Percentiles rank a stretch among this genome's conserved stretches.
These are phyloP conservation scores for Asarcornis scutulata DNA, from an alignment of 2,113 vertebrate species.

Conservation along the genomic window DNA sequence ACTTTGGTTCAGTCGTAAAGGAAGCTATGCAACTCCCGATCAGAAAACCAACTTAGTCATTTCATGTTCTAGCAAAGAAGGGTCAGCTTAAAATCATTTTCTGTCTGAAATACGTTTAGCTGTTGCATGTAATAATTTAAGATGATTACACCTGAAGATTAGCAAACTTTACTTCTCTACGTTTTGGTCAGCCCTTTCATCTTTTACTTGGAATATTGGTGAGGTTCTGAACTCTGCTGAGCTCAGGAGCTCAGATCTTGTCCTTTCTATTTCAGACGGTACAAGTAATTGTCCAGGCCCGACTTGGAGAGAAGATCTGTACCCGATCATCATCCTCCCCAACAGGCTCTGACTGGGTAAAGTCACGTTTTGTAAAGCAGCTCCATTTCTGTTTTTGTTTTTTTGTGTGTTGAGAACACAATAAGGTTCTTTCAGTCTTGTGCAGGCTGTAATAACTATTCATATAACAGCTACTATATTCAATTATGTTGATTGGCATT, in stretches of 20 bases:
- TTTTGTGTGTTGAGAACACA: not conserved
- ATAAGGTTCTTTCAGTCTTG: accelerated
- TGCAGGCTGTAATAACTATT: not conserved
- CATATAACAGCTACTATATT: not conserved
- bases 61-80: not conserved
- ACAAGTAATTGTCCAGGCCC: conserved; percentile 97
- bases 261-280: conserved; percentile 83
- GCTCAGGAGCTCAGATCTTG: not conserved
- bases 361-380: not conserved
- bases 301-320: conserved; percentile 96
- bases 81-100: not conserved
- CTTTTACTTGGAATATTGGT: not conserved
- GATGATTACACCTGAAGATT: not conserved
- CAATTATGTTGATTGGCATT: not conserved
- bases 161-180: not conserved
- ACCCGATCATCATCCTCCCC: conserved; percentile 95
- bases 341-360: conserved; percentile 99
- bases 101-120: not conserved
- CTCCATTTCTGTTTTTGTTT: not conserved
- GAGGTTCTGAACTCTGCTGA: not conserved
- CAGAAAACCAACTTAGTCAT: not conserved
- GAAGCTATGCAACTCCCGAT: not conserved
- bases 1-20: not conserved
- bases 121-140: not conserved
- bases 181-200: not conserved